Conservation (phyloP, 53 echinoderm and acorn worm species). For the Luidia sarsii region DNA sequence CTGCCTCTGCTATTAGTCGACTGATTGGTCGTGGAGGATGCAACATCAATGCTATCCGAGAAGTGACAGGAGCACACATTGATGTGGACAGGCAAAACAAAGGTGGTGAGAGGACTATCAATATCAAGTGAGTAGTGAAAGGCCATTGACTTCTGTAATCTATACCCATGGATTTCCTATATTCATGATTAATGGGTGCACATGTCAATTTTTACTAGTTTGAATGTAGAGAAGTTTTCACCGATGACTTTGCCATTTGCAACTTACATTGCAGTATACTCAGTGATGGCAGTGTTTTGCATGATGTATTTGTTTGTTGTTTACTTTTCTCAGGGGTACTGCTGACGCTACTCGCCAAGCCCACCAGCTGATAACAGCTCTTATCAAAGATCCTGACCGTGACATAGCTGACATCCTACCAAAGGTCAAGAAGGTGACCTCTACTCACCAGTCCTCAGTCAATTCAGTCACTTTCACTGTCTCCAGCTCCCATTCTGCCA, state of each 20-base stretch:
- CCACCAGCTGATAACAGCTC: slow-evolving; percentile 91
- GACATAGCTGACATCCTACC: slow-evolving; percentile 88
- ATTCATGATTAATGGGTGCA: too few species aligned
- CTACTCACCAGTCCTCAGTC: slow-evolving; percentile 37
- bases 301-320: not conserved
- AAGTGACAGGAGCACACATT: slow-evolving; percentile 95
- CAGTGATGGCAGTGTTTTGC: too few species aligned
- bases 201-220: too few species aligned
- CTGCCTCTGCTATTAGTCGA: slow-evolving; percentile 90
- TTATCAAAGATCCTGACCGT: slow-evolving; percentile 97
- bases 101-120: slow-evolving; percentile 94
- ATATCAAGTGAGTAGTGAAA: slow-evolving; percentile 99
- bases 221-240: too few species aligned
- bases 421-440: slow-evolving; percentile 67
- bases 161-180: too few species aligned
- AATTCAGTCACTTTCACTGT: slow-evolving; percentile 39
- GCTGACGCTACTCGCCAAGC: slow-evolving; percentile 97
- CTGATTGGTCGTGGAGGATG: slow-evolving; percentile 97
- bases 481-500: slow-evolving; percentile 53
- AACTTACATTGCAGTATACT: too few species aligned
- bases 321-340: slow-evolving; percentile 78
- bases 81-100: slow-evolving; percentile 97
- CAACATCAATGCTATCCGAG: slow-evolving; percentile 97
- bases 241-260: too few species aligned
- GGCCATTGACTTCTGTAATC: too few species aligned